Base-by-base conservation (phyloP, 2,797 vertebrate species). In the Characodon lateralis region DNA sequence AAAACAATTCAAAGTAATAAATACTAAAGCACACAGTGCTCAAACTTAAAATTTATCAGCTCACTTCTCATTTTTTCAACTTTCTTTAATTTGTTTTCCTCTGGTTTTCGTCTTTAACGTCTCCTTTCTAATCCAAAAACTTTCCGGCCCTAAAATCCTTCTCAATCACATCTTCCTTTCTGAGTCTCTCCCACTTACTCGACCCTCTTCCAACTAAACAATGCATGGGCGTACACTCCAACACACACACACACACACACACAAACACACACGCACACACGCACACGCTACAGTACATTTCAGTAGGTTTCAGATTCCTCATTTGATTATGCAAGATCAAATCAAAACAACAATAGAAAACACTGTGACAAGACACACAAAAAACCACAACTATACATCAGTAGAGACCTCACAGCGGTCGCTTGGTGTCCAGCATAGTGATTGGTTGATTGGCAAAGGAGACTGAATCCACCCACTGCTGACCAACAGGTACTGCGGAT, bases 21-120 rank as follows among this genome's bases (percentile, higher is more conserved):
- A 95, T 93, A 93, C 75, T 26, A 77, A 35, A 94, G 93, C 93
- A 94, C 94, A 95, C 91, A 92, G 93, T 95, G 93, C 91, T 78
- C 50, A 93, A 90, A 90, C 87, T 63, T 85, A 76, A 78, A 86
- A 87, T 85, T 10, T 79, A 77, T 78, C 82, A 87, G 50, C 71
- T 85, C 68, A 5, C 69, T 69, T 78, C 58, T 79, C 14, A 0
- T 72, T 65, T 77, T 63, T 76, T 77, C 74, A 41, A 76, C 83
- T 69, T 77, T 65, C 26, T 20, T 28, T 72, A 26, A 3, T 63
- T 71, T 77, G 75, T 66, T 65, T 35, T 35, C 59, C 59, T 35
- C 28, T 5, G 12, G 28, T 63, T 35, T 65, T 65, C 18, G 5
- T 65, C 58, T 51, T 6, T 76, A 56, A 22, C 10, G 61, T 73